Evolutionary conservation across 2,113 vertebrate species (phyloP).

Genomic region (Engystomops pustulosus): DNA sequence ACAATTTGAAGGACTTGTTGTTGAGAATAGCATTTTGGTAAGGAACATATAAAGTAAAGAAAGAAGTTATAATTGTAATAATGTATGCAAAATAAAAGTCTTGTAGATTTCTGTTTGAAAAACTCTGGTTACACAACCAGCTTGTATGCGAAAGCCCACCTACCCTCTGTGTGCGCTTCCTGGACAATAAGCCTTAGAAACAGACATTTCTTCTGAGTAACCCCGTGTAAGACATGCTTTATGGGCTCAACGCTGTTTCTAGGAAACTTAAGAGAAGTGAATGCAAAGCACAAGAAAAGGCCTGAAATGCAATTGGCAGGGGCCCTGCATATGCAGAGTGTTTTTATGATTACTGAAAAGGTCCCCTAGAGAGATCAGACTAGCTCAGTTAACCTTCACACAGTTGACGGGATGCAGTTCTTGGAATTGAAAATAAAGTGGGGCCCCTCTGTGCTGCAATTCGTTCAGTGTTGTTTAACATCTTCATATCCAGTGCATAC

Average conservation of each 20-base stretch:
- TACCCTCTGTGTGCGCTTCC: not conserved
- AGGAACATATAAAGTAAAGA: too few species aligned
- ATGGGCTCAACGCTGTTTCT: constrained; percentile 19
- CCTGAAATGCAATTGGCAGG: constrained; percentile 37
- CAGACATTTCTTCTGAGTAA: not conserved
- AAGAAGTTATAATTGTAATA: not conserved
- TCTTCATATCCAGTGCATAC: not conserved
- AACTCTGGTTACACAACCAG: not conserved
- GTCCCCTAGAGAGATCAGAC: constrained; percentile 53
- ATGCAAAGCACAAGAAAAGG: constrained; percentile 26
- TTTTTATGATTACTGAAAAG: constrained; percentile 39
- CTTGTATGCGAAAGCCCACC: not conserved
- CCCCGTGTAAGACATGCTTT: constrained; percentile 31
- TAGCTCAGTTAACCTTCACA: constrained; percentile 49
- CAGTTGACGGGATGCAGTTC: constrained; percentile 49
- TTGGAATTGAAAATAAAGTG: constrained; percentile 51
- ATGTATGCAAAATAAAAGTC: too few species aligned
- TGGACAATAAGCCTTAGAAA: not conserved
- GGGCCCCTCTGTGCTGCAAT: constrained; percentile 34
- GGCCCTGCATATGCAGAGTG: constrained; percentile 3
- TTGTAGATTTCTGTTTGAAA: not conserved
- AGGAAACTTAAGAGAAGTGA: constrained; percentile 34
- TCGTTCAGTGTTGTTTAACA: constrained; percentile 33
- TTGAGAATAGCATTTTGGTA: too few species aligned
- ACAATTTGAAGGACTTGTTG: too few species aligned